These are phyloP conservation scores for Pegea sp. DNA, from an alignment of 23 tunicate species.

Conservation along the genomic window DNA sequence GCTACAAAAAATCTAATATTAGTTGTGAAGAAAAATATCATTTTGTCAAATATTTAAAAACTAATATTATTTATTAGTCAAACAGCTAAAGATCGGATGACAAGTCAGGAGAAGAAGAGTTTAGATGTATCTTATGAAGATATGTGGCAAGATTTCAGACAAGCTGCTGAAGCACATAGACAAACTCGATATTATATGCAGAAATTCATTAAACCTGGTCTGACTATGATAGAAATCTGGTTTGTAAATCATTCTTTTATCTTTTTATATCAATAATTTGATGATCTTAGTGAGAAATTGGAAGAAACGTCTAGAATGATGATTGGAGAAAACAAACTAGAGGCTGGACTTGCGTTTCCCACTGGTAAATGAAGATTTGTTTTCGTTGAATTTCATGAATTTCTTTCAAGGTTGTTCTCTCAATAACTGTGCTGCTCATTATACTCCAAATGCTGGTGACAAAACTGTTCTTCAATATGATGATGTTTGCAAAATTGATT, in stretches of 20 bases:
- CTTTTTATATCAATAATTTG: not conserved
- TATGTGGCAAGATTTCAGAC: conserved; percentile 34
- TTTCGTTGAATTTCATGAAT: not conserved
- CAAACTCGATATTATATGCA: conserved; percentile 19
- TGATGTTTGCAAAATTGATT: conserved; percentile 22
- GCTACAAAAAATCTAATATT: no score
- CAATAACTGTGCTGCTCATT: conserved; percentile 23
- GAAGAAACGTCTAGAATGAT: conserved; percentile 15
- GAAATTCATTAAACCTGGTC: conserved; percentile 21
- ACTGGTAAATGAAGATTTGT: conserved; percentile 8
- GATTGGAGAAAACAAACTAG: conserved; percentile 6
- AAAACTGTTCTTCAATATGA: conserved; percentile 17
- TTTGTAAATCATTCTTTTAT: conserved; percentile 4
- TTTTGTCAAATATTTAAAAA: no score
- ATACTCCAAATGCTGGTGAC: conserved; percentile 18
- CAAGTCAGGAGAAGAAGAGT: conserved; percentile 76
- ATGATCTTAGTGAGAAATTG: conserved; percentile 5
- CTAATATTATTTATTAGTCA: not conserved
- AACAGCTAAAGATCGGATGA: conserved; percentile 57
- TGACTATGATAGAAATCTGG: conserved; percentile 44
- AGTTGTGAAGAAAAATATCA: no score
- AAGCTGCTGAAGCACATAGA: conserved; percentile 27
- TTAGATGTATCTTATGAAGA: conserved; percentile 19
- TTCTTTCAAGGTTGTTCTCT: conserved; percentile 8
- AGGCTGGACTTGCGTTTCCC: conserved; percentile 32